Evolutionary conservation across 1,140 invertebrate genomes (phyloP), one percentile per base, ranked within the genome.

Genomic region (Zaprionus africanus): DNA sequence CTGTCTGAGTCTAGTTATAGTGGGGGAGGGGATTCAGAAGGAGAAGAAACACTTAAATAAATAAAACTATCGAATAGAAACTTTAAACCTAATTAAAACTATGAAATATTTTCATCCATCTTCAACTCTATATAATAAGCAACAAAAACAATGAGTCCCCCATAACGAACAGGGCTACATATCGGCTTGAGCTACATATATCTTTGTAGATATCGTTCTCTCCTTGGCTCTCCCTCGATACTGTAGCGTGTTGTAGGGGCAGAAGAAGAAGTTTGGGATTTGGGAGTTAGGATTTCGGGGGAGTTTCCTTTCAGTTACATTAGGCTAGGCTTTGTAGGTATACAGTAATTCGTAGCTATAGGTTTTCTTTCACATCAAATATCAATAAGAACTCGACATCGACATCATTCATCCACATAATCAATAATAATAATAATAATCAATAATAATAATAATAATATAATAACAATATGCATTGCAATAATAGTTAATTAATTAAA

Each of bases 71-170:
- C n/a, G 46, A 11, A 19, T 46, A 24, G 2, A 46, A 73, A 88
- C 34, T 54, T 53, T 81, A 81, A 70, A 69, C 11, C 79, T 88
- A 74, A 66, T 86, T 79, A 78, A 49, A 82, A 84, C 84, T 88
- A 88, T 70, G 75, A 88, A 88, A 88, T 84, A 88, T 88, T 78
- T 66, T 31, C 66, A 65, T 78, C 74, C 26, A 31, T 70, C 34
- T 60, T 24, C 72, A 59, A 78, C 56, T 61, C 83, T 85, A 90
- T 90, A 85, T 90, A 90, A 90, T 90, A 90, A 90, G 82, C 85
- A 90, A 90, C 85, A 90, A 90, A 90, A 90, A 90, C 85, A 90
- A 90, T 90, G 77, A 69, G 69, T 67, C 81, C 72, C 69, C 81
- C 71, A 78, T 34, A 34, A 34, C 31, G 31, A 34, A 34, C 69